Evolutionary conservation across 2,797 vertebrate genomes (phyloP), one percentile per base, ranked within the genome.

Genomic region (Scolopax bukidnonensis): DNA sequence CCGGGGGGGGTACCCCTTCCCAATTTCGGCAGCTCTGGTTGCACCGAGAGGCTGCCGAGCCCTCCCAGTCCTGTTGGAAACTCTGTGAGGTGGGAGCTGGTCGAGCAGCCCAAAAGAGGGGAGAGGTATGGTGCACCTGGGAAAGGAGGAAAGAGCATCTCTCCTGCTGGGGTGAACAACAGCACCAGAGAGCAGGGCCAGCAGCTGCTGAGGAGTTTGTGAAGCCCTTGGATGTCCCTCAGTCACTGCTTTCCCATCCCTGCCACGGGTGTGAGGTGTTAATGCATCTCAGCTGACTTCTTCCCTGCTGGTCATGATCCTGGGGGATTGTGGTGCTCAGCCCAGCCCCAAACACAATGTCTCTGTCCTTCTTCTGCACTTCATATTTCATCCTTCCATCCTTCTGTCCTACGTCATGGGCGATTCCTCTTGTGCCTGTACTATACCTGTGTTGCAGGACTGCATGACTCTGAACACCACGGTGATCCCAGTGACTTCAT

Each of bases 401-500:
- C 47, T 78, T 82, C 43, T 61, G 1, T n/a, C 16, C 12, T 68
- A 21, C 11, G 5, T 28, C 40, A 12, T 3, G n/a, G 11, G 38
- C 9, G 28, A 40, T 47, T 38, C 17, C 12, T 47, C 15, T 27
- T 24, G 5, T 28, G 12, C 51, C 48, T 50, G 10, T 27, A 59
- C 50, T 57, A 41, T 64, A 81, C 53, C 77, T 61, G 73, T 87
- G 76, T 10, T 0, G 0, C 12, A 30, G 87, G 70, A 70, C 96
- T 97, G 81, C 45, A 15, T 32, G 82, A 85, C 95, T 93, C 82
- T 59, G 84, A 84, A 68, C 79, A 47, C 73, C 71, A 40, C 53
- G 91, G 92, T 81, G 94, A 97, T 94, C 38, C 25, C 76, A 18
- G 24, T 59, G 89, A 89, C 96, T 97, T 97, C 84, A 68, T 96